Evolutionary conservation across 2,113 vertebrate genomes (phyloP), one percentile per base, ranked within the genome.

Genomic region (Gymnorhina tibicen): DNA sequence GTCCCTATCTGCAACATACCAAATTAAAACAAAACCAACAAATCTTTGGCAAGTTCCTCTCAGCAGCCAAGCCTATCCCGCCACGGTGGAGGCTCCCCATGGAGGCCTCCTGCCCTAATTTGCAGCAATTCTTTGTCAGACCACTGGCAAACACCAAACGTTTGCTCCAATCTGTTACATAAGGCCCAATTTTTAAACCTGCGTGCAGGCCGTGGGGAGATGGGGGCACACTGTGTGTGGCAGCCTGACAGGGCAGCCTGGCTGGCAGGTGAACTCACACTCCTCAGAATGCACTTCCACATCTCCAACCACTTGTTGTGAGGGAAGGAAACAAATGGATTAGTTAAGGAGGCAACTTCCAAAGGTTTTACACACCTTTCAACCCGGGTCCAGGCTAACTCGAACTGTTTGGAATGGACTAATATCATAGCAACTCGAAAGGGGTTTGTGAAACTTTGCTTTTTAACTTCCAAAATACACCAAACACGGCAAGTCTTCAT

Each of bases 71-170:
- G 69, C 93, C 92, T 66, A 39, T 76, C 72, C 55, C 0, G 24
- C 63, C 79, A 91, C 85, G 2, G 75, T 37, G 2, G 44, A 79
- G 82, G 85, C 82, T 96, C 95, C 94, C 95, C 93, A 91, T 32
- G 53, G 94, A 97, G 93, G 94, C 94, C 93, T 97, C 97, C 95
- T 97, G 94, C 70, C 94, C 95, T 96, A 96, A 87, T 97, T 96
- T 73, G 68, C 77, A 89, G 88, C 89, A 50, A 89, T 91, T 94
- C 88, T 94, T 88, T 95, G 66, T 83, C 91, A 93, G 91, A 90
- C 46, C 83, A 60, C 86, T 94, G 93, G 88, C 93, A 96, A 96
- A 96, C 95, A 92, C 90, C 93, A 95, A 96, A 96, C 33, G 58
- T 75, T 90, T 78, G 10, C 93, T 96, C 91, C 95, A 52, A 33